A percentile compares a stretch with the other conserved stretches of the same genome.
Conservation (phyloP, 2,888 invertebrate genomes). For the Diogma glabrata region DNA sequence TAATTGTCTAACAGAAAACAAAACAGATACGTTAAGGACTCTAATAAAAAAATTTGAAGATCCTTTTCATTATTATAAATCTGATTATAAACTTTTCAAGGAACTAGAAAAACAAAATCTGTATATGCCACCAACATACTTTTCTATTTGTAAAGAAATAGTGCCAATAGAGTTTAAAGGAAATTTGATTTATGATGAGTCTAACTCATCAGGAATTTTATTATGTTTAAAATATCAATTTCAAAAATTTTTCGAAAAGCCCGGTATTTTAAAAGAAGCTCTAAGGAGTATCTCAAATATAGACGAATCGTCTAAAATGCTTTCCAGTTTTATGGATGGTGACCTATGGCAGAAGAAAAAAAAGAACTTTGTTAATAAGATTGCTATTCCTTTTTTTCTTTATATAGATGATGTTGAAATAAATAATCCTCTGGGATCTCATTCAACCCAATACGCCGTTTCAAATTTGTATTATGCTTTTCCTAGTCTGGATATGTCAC, state of each 20-base stretch:
- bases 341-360: background rate
- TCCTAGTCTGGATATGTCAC: background rate
- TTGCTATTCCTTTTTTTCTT: background rate
- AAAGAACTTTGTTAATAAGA: background rate
- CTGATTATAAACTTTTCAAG: background rate
- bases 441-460: background rate
- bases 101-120: background rate
- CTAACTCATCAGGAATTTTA: background rate
- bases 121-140: background rate
- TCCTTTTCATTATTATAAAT: background rate
- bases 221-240: background rate
- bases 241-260: background rate
- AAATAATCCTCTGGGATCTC: background rate
- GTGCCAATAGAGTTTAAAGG: background rate
- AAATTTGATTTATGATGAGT: background rate
- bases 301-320: too few species aligned
- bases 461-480: background rate
- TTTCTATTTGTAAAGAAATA: background rate
- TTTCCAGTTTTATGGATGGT: background rate
- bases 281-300: background rate
- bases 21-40: background rate
- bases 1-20: background rate
- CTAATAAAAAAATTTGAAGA: background rate
- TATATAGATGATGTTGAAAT: background rate
- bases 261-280: background rate